Evolutionary conservation across 2,888 invertebrate species (phyloP).

Genomic region (Erebia ligea): DNA sequence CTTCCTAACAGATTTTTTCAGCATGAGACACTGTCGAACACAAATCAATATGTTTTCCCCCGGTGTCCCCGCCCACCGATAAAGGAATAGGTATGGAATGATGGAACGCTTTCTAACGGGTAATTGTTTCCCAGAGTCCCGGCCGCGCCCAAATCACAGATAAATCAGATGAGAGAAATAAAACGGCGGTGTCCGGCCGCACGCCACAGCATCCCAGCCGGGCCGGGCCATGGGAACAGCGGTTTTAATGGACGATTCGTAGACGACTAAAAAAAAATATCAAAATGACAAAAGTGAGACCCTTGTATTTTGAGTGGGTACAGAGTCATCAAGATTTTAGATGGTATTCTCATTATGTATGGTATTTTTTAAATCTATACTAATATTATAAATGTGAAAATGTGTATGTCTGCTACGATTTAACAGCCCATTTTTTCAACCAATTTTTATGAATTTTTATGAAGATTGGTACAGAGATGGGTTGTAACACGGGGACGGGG

Average conservation of each 20-base stretch:
- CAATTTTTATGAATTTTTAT: too few relatives aligned
- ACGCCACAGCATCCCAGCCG: conserved; percentile 42
- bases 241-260: neutral
- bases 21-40: conserved; percentile 4
- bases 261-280: neutral
- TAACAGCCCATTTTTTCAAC: too few relatives aligned
- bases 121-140: conserved; percentile 67
- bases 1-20: neutral
- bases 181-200: conserved; percentile 54
- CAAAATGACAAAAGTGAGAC: too few relatives aligned
- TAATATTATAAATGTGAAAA: too few relatives aligned
- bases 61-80: conserved; percentile 18
- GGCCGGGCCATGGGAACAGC: conserved; percentile 33
- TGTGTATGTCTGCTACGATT: too few relatives aligned
- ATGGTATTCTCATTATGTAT: too few relatives aligned
- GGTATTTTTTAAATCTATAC: too few relatives aligned
- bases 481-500: too few relatives aligned
- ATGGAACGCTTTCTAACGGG: conserved; percentile 48
- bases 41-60: conserved; percentile 22
- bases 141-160: conserved; percentile 58
- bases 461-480: too few relatives aligned
- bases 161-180: conserved; percentile 69
- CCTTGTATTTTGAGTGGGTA: too few relatives aligned
- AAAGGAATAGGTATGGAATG: conserved; percentile 36
- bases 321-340: too few relatives aligned